These are phyloP conservation scores for Cyanoliseus patagonus DNA, from an alignment of 2,113 vertebrate species.

Conservation along the genomic window DNA sequence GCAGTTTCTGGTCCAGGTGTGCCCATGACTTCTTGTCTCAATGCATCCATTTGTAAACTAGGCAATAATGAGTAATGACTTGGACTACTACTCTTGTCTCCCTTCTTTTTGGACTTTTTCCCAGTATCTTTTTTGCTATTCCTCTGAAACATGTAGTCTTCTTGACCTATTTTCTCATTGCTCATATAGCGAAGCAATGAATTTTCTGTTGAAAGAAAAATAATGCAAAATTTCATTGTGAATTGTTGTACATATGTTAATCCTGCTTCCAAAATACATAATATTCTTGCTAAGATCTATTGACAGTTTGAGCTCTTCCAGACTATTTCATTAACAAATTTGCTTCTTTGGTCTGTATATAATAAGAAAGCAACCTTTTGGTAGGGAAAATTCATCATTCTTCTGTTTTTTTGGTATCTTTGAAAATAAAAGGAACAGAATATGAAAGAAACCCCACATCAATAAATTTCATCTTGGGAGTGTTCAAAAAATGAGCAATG, in stretches of 20 bases:
- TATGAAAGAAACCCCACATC: background rate
- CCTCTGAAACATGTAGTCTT: slow-evolving; percentile 92
- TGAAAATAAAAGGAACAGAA: background rate
- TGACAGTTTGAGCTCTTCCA: slow-evolving; percentile 26
- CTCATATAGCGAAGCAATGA: slow-evolving; percentile 92
- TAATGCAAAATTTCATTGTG: slow-evolving; percentile 34
- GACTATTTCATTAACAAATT: background rate
- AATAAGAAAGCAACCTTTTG: background rate
- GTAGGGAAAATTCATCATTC: background rate
- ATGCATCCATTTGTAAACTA: slow-evolving; percentile 92
- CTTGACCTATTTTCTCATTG: slow-evolving; percentile 88
- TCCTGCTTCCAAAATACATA: background rate
- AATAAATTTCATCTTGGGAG: background rate
- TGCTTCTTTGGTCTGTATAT: background rate
- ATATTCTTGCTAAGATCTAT: background rate
- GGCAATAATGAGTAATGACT: slow-evolving; percentile 90
- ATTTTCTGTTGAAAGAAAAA: slow-evolving; percentile 82
- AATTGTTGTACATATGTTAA: background rate
- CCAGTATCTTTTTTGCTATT: slow-evolving; percentile 92
- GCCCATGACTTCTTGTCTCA: slow-evolving; percentile 88
- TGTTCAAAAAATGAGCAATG: background rate
- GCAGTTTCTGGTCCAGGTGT: slow-evolving; percentile 90
- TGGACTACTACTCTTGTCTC: slow-evolving; percentile 93
- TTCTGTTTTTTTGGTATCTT: background rate
- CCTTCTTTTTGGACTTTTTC: slow-evolving; percentile 93